Conservation (phyloP, 2,888 invertebrate species). For the Calameuta idolon region DNA sequence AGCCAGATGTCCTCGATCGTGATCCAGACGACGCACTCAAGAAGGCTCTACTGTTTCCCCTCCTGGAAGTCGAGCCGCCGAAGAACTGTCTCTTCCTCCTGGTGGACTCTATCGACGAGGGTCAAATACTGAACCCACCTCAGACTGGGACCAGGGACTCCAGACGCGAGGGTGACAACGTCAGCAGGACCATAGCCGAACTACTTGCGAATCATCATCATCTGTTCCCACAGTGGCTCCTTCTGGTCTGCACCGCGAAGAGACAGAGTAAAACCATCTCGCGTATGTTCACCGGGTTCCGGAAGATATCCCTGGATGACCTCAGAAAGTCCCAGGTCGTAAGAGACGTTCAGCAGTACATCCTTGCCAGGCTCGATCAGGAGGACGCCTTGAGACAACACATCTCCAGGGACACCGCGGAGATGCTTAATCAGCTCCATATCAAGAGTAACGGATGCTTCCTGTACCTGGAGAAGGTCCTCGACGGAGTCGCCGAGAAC, state of each 20-base stretch:
- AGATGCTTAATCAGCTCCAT: constrained; percentile 93
- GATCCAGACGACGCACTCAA: constrained; percentile 94
- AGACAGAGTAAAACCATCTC: constrained; percentile 87
- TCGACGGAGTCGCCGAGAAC: constrained; percentile 93
- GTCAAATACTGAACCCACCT: constrained; percentile 61
- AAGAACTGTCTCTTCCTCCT: constrained; percentile 86
- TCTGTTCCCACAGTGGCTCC: constrained; percentile 91
- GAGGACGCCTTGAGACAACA: constrained; percentile 90
- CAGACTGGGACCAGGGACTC: constrained; percentile 70
- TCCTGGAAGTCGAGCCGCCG: constrained; percentile 88
- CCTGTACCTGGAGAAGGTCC: constrained; percentile 85
- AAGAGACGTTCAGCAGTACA: constrained; percentile 95
- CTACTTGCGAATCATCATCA: constrained; percentile 90
- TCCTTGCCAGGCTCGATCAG: constrained; percentile 88
- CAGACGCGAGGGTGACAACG: constrained; percentile 62
- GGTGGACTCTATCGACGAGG: constrained; percentile 94
- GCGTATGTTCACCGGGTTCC: constrained; percentile 87
- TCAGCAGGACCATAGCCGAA: constrained; percentile 80
- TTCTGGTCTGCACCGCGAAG: constrained; percentile 89
- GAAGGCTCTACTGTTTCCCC: constrained; percentile 86
- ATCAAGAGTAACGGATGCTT: constrained; percentile 97
- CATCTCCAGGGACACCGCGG: constrained; percentile 91
- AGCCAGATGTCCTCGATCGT: constrained; percentile 84
- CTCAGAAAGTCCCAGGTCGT: constrained; percentile 90
- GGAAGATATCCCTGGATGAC: constrained; percentile 93